A percentile compares a stretch with the other conserved stretches of the same genome.
Evolutionary conservation across 2,888 invertebrate genomes (phyloP).

Genomic region (Cephus pulcher): DNA sequence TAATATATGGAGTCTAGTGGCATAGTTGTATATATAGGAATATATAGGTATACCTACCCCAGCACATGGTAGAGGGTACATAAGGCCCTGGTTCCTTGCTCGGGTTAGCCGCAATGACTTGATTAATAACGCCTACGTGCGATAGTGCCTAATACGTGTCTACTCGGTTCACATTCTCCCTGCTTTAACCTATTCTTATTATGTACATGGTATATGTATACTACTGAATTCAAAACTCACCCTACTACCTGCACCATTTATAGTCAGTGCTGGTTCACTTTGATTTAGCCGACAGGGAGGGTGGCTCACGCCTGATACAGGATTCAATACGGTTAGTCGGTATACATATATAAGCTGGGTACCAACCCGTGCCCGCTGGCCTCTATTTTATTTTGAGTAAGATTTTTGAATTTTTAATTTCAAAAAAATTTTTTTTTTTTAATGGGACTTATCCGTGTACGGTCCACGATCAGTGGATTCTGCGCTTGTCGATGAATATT

Average conservation of each 20-base stretch:
- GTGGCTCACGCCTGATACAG: slow-evolving; percentile 2
- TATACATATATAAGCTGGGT: no score
- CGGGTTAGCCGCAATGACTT: slow-evolving; percentile 55
- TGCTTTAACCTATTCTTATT: no score
- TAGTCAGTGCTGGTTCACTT: slow-evolving; percentile 40
- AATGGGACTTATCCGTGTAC: no score
- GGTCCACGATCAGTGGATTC: no score
- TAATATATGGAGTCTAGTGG: neutral
- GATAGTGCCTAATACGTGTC: slow-evolving; percentile 43
- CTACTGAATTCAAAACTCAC: neutral
- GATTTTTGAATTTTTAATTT: neutral
- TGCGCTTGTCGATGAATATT: no score
- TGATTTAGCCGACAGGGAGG: slow-evolving; percentile 49
- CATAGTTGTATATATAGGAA: neutral
- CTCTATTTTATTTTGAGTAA: neutral
- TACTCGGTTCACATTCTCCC: no score
- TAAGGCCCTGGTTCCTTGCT: slow-evolving; percentile 26
- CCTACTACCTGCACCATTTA: slow-evolving; percentile 4
- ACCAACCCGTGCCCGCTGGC: neutral
- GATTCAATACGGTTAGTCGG: neutral
- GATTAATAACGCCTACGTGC: slow-evolving; percentile 60
- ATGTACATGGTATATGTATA: neutral
- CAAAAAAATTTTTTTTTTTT: no score
- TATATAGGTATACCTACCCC: neutral
- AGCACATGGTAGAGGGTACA: neutral